phyloP scores from a whole-genome alignment of 2,113 vertebrate genomes.

The Coregonus clupeaformis region DNA sequence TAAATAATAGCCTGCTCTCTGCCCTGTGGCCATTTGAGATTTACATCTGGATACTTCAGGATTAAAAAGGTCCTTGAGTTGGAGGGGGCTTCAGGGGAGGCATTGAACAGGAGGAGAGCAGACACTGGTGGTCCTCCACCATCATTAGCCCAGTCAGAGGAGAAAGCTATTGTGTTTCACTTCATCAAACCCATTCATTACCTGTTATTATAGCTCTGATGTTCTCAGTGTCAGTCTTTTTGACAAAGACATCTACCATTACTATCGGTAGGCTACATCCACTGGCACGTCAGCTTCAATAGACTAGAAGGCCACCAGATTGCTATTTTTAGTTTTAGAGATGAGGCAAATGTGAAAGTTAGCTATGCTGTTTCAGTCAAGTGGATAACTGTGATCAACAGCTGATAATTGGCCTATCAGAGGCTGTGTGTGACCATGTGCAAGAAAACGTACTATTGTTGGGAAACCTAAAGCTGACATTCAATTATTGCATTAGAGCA shows the following conservation, averaged over 20 bases:
- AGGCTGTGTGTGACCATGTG: too few relatives aligned
- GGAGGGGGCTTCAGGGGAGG: conserved; percentile 10
- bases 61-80: conserved; percentile 16
- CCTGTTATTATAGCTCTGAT: conserved; percentile 1
- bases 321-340: background rate
- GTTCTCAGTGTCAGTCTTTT: background rate
- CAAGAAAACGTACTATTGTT: too few relatives aligned
- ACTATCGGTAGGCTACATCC: too few relatives aligned
- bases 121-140: conserved; percentile 31
- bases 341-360: background rate
- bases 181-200: conserved; percentile 33
- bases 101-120: background rate
- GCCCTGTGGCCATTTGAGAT: background rate
- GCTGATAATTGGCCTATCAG: background rate
- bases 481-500: too few relatives aligned
- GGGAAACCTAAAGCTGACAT: too few relatives aligned
- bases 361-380: background rate
- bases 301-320: background rate
- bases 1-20: background rate
- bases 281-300: background rate
- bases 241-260: too few relatives aligned
- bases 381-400: background rate
- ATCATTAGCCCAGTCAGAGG: conserved; percentile 35
- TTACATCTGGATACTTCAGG: conserved; percentile 25
- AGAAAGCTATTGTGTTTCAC: conserved; percentile 13